Conservation (phyloP, 2,888 invertebrate species). For the Drosophila quasianomalipes region DNA sequence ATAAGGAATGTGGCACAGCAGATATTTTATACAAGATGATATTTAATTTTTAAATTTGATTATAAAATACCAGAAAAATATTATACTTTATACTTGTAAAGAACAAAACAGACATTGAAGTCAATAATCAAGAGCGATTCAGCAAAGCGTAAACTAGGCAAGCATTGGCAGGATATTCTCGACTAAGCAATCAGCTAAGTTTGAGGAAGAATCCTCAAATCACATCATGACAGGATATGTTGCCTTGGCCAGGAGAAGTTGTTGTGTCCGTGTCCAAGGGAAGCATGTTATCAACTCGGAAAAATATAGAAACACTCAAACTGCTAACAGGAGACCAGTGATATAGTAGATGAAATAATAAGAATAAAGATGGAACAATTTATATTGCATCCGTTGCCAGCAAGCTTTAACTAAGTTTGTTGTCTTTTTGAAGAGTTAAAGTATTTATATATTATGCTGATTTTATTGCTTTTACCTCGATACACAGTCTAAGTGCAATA, state of each 20-base stretch:
- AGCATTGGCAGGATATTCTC: neutral
- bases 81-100: neutral
- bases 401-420: neutral
- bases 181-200: neutral
- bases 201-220: neutral
- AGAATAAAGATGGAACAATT: no score
- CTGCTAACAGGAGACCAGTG: neutral
- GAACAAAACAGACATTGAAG: neutral
- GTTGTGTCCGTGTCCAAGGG: neutral
- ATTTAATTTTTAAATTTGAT: neutral
- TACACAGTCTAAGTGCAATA: constrained; percentile 1
- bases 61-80: neutral
- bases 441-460: constrained; percentile 2
- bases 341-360: no score
- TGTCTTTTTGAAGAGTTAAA: neutral
- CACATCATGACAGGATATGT: no score
- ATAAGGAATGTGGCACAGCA: constrained; percentile 1
- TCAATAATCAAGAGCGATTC: neutral
- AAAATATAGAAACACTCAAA: neutral
- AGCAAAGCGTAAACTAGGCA: neutral
- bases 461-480: constrained; percentile 1
- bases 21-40: neutral
- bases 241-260: neutral
- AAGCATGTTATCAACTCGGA: neutral
- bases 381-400: neutral